phyloP scores from a whole-genome alignment of 2,888 invertebrate species.

The Schrankia costaestrigalis region DNA sequence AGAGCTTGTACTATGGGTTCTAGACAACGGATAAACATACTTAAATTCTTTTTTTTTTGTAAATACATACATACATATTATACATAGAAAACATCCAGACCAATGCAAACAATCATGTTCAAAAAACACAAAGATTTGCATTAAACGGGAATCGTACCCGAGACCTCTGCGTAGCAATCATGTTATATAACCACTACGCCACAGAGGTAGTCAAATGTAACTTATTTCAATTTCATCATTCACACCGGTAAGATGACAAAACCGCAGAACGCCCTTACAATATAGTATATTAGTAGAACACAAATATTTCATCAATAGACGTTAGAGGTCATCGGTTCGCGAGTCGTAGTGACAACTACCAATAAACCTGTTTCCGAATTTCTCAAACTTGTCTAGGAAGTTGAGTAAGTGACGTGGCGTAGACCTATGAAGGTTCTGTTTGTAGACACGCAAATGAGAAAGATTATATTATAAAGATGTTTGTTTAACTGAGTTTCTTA shows the following conservation, averaged over 20 bases:
- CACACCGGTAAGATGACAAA: conserved; percentile 3
- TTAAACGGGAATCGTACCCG: too few species aligned
- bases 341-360: conserved; percentile 11
- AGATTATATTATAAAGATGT: not conserved
- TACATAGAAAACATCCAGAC: too few species aligned
- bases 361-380: conserved; percentile 15
- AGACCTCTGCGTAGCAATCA: too few species aligned
- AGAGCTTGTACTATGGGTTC: too few species aligned
- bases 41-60: too few species aligned
- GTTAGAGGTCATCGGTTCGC: conserved; percentile 8
- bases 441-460: not conserved
- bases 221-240: conserved; percentile 6
- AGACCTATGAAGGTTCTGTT: conserved; percentile 1
- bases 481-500: too few species aligned
- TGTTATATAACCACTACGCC: too few species aligned
- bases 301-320: conserved; percentile 18
- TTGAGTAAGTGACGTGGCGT: conserved; percentile 6
- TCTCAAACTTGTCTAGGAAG: conserved; percentile 4
- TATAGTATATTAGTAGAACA: conserved; percentile 8
- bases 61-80: too few species aligned
- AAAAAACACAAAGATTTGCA: too few species aligned
- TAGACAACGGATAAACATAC: too few species aligned
- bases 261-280: conserved; percentile 10
- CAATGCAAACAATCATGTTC: too few species aligned
- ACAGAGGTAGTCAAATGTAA: not conserved